These are phyloP conservation scores for Gallinago stenura DNA, from an alignment of 2,797 vertebrate genomes.

Conservation along the genomic window DNA sequence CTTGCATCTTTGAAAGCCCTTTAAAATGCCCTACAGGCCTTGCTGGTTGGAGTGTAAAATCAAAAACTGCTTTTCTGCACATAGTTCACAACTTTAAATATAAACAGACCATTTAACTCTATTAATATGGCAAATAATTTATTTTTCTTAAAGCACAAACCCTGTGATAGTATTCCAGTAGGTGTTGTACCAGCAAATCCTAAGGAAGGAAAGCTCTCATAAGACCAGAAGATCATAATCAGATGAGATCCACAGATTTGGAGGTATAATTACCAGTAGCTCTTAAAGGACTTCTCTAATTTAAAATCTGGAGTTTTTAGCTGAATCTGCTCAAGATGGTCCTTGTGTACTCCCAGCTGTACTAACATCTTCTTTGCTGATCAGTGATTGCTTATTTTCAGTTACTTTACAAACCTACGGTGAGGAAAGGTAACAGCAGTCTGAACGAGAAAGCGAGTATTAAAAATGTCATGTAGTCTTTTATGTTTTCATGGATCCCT, in stretches of 20 bases:
- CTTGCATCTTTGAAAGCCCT: not conserved
- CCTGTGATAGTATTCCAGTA: not conserved
- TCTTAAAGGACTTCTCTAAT: not conserved
- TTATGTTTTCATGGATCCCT: not conserved
- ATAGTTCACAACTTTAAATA: not conserved
- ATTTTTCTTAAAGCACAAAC: not conserved
- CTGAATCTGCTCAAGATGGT: not conserved
- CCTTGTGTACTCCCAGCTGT: not conserved
- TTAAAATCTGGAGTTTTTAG: not conserved
- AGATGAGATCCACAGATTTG: not conserved
- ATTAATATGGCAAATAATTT: not conserved
- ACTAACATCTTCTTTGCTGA: not conserved
- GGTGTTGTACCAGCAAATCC: not conserved
- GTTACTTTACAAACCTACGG: not conserved
- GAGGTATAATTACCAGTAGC: not conserved
- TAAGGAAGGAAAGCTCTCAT: not conserved
- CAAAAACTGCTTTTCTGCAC: not conserved
- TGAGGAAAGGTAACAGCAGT: not conserved
- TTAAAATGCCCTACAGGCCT: not conserved
- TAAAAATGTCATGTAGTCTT: not conserved
- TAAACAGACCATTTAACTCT: not conserved
- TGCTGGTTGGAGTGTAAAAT: not conserved
- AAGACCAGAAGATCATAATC: not conserved
- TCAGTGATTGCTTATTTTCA: not conserved
- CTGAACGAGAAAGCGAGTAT: not conserved